Percentiles rank a stretch among this genome's conserved stretches.
phyloP scores from a whole-genome alignment of 2,797 vertebrate species.

The Epinephelus awoara region DNA sequence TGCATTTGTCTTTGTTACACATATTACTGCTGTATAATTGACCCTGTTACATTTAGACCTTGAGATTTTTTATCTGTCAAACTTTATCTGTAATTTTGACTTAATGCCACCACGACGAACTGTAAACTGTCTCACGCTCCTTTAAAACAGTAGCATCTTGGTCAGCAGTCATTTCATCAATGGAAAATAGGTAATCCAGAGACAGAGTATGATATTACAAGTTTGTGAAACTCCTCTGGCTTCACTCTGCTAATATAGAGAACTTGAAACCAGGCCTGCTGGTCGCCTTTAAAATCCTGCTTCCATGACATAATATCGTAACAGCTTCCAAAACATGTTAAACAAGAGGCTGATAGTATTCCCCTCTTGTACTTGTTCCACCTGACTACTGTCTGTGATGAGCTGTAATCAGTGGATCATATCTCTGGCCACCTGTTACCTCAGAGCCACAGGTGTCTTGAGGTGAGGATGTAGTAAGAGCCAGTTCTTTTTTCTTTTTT shows the following conservation, averaged over 20 bases:
- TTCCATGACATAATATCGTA: conserved; percentile 23
- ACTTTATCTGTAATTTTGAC: too few relatives aligned
- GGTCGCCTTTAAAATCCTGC: neutral
- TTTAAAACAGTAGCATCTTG: neutral
- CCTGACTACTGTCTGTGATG: conserved; percentile 33
- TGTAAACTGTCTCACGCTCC: too few relatives aligned
- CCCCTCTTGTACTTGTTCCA: conserved; percentile 25
- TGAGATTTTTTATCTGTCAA: neutral
- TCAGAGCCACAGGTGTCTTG: conserved; percentile 64
- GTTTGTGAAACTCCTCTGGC: neutral
- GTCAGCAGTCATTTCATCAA: conserved; percentile 1
- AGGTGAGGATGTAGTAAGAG: conserved; percentile 45
- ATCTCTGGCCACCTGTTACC: conserved; percentile 78
- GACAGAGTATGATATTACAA: neutral
- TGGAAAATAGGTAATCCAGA: neutral
- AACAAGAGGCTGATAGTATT: conserved; percentile 24
- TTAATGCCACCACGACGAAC: too few relatives aligned
- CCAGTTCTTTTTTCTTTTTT: conserved; percentile 21
- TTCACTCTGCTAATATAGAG: neutral
- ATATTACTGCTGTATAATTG: too few relatives aligned
- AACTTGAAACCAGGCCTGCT: neutral
- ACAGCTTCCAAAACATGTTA: conserved; percentile 19
- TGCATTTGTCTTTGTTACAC: too few relatives aligned
- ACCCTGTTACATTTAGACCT: too few relatives aligned
- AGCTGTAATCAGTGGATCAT: conserved; percentile 60